phyloP scores from a whole-genome alignment of 2,888 invertebrate species.

The Pseudeuparius sepicola region DNA sequence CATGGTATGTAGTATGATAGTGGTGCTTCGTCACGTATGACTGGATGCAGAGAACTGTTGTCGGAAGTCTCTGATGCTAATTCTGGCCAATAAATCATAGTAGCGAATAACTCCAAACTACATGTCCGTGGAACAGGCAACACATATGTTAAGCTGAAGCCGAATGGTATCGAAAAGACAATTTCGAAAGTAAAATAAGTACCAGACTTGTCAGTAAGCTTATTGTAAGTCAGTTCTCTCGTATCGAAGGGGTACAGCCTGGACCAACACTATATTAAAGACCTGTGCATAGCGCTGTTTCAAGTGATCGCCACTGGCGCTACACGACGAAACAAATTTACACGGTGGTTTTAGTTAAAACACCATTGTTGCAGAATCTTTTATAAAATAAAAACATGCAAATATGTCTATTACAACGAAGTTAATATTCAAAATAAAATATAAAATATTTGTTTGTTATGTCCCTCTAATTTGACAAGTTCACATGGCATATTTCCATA shows the following conservation, averaged over 20 bases:
- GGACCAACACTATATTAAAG: too few relatives aligned
- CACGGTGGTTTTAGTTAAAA: too few relatives aligned
- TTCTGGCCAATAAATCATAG: slow-evolving; percentile 13
- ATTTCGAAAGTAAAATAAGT: slow-evolving; percentile 21
- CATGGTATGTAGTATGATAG: slow-evolving; percentile 16
- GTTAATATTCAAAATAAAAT: too few relatives aligned
- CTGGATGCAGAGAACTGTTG: slow-evolving; percentile 12
- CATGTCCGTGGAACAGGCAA: slow-evolving; percentile 11
- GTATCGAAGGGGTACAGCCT: slow-evolving; percentile 9
- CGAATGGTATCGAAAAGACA: slow-evolving; percentile 7
- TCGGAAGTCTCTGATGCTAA: slow-evolving; percentile 10
- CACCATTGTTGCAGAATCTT: too few relatives aligned
- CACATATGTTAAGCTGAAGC: slow-evolving; percentile 7
- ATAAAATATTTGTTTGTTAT: too few relatives aligned
- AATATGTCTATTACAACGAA: too few relatives aligned
- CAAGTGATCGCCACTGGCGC: too few relatives aligned
- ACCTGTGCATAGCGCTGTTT: too few relatives aligned
- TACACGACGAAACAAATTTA: too few relatives aligned
- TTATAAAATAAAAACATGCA: too few relatives aligned
- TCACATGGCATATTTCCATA: too few relatives aligned
- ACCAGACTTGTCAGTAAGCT: slow-evolving; percentile 21
- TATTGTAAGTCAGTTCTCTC: slow-evolving; percentile 16
- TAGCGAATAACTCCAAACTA: slow-evolving; percentile 15
- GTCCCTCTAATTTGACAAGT: too few relatives aligned
- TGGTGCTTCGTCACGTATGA: slow-evolving; percentile 17